These are phyloP conservation scores for Hermodice carunculata DNA, from an alignment of 2,888 invertebrate species.

Conservation along the genomic window DNA sequence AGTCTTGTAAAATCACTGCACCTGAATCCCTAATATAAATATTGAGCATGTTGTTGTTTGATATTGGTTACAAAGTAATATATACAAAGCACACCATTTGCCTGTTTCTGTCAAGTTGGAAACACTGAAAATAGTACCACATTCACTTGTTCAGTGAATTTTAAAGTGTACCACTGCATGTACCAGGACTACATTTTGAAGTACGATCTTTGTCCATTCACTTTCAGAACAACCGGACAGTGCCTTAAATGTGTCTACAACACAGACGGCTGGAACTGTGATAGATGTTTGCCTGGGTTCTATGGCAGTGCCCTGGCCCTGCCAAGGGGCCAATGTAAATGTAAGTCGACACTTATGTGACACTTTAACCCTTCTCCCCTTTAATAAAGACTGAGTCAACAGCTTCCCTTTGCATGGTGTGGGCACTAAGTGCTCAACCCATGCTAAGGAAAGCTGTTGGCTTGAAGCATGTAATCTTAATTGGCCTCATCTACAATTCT, in stretches of 20 bases:
- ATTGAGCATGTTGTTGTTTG: too few species aligned
- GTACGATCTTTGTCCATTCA: not conserved
- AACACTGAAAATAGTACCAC: not conserved
- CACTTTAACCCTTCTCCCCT: too few species aligned
- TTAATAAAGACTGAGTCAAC: too few species aligned
- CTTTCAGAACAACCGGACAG: constrained; percentile 85
- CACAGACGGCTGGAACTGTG: constrained; percentile 92
- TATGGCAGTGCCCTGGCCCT: constrained; percentile 94
- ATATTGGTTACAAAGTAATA: too few species aligned
- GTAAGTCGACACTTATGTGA: constrained; percentile 47
- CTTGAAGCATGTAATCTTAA: too few species aligned
- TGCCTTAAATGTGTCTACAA: constrained; percentile 97
- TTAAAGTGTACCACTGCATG: not conserved
- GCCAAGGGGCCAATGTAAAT: constrained; percentile 84
- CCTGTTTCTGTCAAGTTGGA: not conserved
- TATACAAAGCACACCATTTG: too few species aligned
- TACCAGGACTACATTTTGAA: not conserved
- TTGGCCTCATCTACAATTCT: too few species aligned
- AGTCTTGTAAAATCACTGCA: too few species aligned
- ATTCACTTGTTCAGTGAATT: not conserved
- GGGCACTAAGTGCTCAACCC: too few species aligned
- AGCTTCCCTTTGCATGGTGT: too few species aligned
- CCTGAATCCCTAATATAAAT: too few species aligned
- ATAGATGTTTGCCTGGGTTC: constrained; percentile 90
- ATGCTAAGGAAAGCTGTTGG: too few species aligned